Conservation (phyloP, 2,113 vertebrate species). For the Vireo altiloquus region DNA sequence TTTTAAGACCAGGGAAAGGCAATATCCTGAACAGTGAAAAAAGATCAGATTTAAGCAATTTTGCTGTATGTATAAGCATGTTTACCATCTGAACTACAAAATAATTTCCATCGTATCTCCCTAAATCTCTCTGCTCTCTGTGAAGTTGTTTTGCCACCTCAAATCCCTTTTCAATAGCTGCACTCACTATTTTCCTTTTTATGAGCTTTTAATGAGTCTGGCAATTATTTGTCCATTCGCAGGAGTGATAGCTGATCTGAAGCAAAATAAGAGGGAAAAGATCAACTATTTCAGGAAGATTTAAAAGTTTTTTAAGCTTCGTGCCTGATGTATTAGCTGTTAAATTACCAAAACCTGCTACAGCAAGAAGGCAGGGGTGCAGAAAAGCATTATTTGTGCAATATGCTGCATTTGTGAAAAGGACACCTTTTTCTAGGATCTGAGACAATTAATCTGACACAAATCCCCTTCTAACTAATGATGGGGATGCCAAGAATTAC, state of each 20-base stretch:
- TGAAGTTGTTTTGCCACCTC: neutral
- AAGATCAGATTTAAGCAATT: neutral
- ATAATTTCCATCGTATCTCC: neutral
- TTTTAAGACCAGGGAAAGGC: no score
- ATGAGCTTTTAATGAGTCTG: neutral
- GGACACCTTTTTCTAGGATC: neutral
- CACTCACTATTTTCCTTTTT: neutral
- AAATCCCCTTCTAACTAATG: neutral
- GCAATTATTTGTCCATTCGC: neutral
- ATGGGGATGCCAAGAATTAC: neutral
- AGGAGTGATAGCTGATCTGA: neutral
- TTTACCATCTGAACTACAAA: neutral
- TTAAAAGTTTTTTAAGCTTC: neutral
- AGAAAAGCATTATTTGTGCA: neutral
- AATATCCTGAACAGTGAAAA: neutral
- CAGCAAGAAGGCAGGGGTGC: neutral
- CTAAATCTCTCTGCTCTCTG: neutral
- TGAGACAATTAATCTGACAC: neutral
- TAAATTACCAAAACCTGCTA: neutral
- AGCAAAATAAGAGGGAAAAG: neutral
- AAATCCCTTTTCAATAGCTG: neutral
- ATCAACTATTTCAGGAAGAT: neutral
- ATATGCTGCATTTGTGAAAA: neutral
- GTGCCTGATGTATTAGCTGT: neutral
- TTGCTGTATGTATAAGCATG: neutral